Conservation (phyloP, 1,140 invertebrate genomes). For the Ericerus pela region DNA sequence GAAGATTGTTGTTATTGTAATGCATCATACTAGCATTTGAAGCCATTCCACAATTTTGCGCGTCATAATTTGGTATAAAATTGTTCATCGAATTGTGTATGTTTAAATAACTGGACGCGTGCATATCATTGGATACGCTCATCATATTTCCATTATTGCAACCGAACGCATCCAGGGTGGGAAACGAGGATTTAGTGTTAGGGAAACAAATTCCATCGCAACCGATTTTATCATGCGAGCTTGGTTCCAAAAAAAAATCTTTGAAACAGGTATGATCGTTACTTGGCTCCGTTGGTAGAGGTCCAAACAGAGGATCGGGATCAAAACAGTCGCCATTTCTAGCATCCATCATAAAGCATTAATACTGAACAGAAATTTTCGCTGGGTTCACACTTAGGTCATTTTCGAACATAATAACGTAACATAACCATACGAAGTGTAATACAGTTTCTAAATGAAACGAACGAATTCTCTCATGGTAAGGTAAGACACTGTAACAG, state of each 20-base stretch:
- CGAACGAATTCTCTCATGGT: too few species aligned
- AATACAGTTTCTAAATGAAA: too few species aligned
- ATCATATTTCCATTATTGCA: constrained; percentile 6
- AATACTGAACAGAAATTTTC: not conserved
- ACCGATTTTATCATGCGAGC: not conserved
- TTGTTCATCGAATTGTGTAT: constrained; percentile 4
- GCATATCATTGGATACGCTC: constrained; percentile 1
- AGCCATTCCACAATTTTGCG: not conserved
- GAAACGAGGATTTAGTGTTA: not conserved
- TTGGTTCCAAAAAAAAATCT: constrained; percentile 25
- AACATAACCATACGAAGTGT: too few species aligned
- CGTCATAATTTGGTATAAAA: not conserved
- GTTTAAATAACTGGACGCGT: constrained; percentile 6
- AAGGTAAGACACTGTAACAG: too few species aligned
- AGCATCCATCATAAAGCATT: constrained; percentile 21
- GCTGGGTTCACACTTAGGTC: too few species aligned
- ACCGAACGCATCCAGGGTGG: not conserved
- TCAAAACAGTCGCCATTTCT: constrained; percentile 24
- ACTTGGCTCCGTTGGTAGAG: constrained; percentile 13
- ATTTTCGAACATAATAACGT: too few species aligned
- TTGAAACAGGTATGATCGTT: constrained; percentile 24
- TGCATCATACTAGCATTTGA: not conserved
- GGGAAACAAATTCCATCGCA: constrained; percentile 5
- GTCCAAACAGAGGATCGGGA: constrained; percentile 21
- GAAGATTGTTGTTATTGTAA: not conserved